Percentiles rank a stretch among this genome's conserved stretches.
phyloP scores from a whole-genome alignment of 2,888 invertebrate genomes.

The Xylocampa areola region DNA sequence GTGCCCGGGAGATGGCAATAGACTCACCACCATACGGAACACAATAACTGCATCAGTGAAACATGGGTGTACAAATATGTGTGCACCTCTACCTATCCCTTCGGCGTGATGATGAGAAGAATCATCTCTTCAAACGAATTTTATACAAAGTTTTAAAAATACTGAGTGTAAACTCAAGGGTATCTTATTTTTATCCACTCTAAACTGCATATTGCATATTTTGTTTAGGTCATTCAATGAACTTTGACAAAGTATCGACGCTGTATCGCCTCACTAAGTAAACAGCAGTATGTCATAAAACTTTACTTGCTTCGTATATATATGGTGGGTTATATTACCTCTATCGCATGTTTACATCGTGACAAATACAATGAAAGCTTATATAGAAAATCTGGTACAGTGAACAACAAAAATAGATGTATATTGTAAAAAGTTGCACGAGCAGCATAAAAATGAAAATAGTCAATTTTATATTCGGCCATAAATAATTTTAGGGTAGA shows the following conservation, averaged over 20 bases:
- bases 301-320: conserved; percentile 25
- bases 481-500: too few relatives aligned
- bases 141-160: not conserved
- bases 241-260: conserved; percentile 43
- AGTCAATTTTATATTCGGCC: too few relatives aligned
- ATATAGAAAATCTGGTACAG: not conserved
- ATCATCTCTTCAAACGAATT: not conserved
- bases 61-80: too few relatives aligned
- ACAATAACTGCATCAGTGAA: too few relatives aligned
- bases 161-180: not conserved
- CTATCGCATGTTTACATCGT: conserved; percentile 5
- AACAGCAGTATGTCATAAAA: conserved; percentile 29
- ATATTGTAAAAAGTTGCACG: too few relatives aligned
- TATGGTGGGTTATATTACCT: conserved; percentile 30
- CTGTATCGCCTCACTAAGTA: too few relatives aligned
- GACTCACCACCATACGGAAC: too few relatives aligned
- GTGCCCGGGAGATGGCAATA: too few relatives aligned
- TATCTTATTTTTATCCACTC: conserved; percentile 21
- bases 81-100: too few relatives aligned
- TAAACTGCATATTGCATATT: conserved; percentile 19
- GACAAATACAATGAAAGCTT: not conserved
- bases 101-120: too few relatives aligned
- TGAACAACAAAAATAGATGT: too few relatives aligned
- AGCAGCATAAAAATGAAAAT: too few relatives aligned
- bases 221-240: conserved; percentile 17